Evolutionary conservation across 2,113 vertebrate genomes (phyloP).

Genomic region (Galbula dea): DNA sequence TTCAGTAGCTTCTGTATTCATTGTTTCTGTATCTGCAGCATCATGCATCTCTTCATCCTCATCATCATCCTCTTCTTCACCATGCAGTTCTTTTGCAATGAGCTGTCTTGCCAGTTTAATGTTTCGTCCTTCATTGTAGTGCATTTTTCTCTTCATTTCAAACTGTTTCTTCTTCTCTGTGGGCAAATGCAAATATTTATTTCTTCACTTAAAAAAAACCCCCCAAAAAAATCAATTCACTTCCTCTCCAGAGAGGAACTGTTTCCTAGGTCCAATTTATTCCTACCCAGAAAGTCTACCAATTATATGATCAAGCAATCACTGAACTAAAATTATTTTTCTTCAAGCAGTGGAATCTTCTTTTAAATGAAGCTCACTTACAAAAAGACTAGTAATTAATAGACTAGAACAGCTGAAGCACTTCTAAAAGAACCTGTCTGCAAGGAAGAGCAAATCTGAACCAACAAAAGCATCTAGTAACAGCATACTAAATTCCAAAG

Average conservation of each 20-base stretch:
- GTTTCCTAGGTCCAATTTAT: neutral
- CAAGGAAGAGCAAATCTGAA: neutral
- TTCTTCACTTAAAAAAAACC: neutral
- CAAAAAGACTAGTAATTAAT: neutral
- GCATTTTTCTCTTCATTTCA: slow-evolving; percentile 97
- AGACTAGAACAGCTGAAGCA: neutral
- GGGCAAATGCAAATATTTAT: neutral
- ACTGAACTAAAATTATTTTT: neutral
- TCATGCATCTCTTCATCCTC: slow-evolving; percentile 85
- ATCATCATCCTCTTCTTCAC: slow-evolving; percentile 78
- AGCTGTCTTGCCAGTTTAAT: slow-evolving; percentile 94
- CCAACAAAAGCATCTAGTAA: neutral
- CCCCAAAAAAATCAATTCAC: neutral
- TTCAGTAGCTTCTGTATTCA: slow-evolving; percentile 60
- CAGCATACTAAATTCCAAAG: neutral
- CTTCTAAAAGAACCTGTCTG: neutral
- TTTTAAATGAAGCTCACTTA: neutral
- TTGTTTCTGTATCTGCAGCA: slow-evolving; percentile 79
- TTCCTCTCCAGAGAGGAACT: neutral
- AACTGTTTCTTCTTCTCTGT: slow-evolving; percentile 92
- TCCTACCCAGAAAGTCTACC: neutral
- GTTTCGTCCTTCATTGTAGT: slow-evolving; percentile 96
- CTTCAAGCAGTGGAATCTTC: neutral
- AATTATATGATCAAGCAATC: neutral
- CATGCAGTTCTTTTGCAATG: slow-evolving; percentile 89